Evolutionary conservation across 2,888 invertebrate species (phyloP).

Genomic region (Archips xylosteana): DNA sequence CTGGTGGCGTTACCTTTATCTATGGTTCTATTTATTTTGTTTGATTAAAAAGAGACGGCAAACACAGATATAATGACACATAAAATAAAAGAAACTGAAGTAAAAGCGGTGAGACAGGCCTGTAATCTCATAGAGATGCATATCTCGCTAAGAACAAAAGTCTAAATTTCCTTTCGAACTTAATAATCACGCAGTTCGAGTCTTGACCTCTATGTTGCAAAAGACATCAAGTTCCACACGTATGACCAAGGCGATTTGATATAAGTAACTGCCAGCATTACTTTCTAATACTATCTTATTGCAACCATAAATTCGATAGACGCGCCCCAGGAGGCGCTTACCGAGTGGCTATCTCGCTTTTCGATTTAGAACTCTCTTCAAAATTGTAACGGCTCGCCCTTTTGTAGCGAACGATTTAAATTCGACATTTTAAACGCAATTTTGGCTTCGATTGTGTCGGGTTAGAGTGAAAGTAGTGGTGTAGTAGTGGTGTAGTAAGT

Average conservation of each 20-base stretch:
- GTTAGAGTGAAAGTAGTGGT: slow-evolving; percentile 1
- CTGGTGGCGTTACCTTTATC: too few relatives aligned
- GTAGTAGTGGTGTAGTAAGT: not conserved
- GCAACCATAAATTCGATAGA: slow-evolving; percentile 79
- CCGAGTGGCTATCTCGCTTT: slow-evolving; percentile 76
- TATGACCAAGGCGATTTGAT: slow-evolving; percentile 31
- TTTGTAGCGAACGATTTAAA: slow-evolving; percentile 76
- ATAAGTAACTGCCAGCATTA: slow-evolving; percentile 52
- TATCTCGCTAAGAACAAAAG: not conserved
- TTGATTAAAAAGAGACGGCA: too few relatives aligned
- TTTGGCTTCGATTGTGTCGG: slow-evolving; percentile 50
- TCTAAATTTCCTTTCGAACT: not conserved
- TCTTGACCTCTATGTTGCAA: not conserved
- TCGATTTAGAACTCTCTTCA: slow-evolving; percentile 76
- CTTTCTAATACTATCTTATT: slow-evolving; percentile 77
- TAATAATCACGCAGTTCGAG: not conserved
- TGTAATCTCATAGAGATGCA: not conserved
- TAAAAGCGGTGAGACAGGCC: too few relatives aligned
- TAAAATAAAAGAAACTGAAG: too few relatives aligned
- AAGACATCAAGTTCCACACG: slow-evolving; percentile 15
- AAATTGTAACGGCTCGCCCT: slow-evolving; percentile 78
- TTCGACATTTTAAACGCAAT: slow-evolving; percentile 73
- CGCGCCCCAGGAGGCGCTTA: slow-evolving; percentile 78
- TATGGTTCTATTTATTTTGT: too few relatives aligned
- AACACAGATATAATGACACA: too few relatives aligned